phyloP scores from a whole-genome alignment of 2,888 invertebrate genomes.

The Ischnus inquisitorius region DNA sequence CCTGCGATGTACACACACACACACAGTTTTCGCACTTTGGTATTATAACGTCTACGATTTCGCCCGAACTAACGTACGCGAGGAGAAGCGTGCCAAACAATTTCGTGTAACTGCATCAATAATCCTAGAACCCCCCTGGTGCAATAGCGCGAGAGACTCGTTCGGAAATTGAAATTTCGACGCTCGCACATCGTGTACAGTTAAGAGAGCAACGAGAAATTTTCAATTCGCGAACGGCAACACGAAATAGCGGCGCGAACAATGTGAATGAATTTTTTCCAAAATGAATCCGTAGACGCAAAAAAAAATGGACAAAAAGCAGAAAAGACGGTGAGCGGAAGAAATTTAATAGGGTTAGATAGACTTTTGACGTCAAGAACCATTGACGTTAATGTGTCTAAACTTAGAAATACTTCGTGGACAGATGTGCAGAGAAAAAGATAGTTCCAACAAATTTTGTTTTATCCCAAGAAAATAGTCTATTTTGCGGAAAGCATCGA shows the following conservation, averaged over 20 bases:
- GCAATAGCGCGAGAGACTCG: slow-evolving; percentile 41
- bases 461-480: not conserved
- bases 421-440: not conserved
- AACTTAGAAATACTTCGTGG: not conserved
- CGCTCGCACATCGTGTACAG: slow-evolving; percentile 31
- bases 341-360: slow-evolving; percentile 1
- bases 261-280: slow-evolving; percentile 33
- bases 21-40: not conserved
- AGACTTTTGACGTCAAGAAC: slow-evolving; percentile 14
- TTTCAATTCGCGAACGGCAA: slow-evolving; percentile 41
- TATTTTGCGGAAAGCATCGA: not conserved
- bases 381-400: too few species aligned
- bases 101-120: slow-evolving; percentile 66
- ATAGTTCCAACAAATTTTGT: not conserved
- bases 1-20: slow-evolving; percentile 5
- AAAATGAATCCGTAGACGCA: slow-evolving; percentile 31
- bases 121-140: slow-evolving; percentile 34
- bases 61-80: slow-evolving; percentile 7
- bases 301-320: slow-evolving; percentile 7
- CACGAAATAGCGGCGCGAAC: not conserved
- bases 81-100: slow-evolving; percentile 59
- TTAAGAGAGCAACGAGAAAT: slow-evolving; percentile 28
- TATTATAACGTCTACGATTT: slow-evolving; percentile 14
- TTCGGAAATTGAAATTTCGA: slow-evolving; percentile 67
- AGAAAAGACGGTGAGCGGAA: not conserved